These are phyloP conservation scores for Agriopis leucophaearia DNA, from an alignment of 2,888 invertebrate genomes.

Conservation along the genomic window DNA sequence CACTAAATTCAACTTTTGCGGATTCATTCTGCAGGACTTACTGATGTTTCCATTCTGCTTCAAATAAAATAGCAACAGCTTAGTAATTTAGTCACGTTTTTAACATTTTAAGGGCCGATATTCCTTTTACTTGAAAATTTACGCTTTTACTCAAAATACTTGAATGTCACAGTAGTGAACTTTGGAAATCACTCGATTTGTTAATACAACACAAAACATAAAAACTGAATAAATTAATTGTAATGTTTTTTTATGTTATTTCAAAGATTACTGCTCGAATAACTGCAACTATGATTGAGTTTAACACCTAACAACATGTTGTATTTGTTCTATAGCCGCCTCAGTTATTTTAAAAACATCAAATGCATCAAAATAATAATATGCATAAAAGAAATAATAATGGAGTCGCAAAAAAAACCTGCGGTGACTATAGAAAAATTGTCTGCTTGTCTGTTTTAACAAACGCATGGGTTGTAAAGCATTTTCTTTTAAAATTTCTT, in stretches of 20 bases:
- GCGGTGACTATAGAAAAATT: conserved; percentile 4
- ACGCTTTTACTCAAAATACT: conserved; percentile 15
- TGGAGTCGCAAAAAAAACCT: neutral
- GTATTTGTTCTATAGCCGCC: conserved; percentile 5
- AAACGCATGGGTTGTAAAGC: conserved; percentile 8
- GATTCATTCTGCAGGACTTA: conserved; percentile 4
- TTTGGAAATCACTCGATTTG: neutral
- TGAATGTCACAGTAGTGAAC: neutral
- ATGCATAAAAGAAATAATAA: neutral
- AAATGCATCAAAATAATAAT: neutral
- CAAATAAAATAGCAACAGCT: conserved; percentile 3
- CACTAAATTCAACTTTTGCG: conserved; percentile 8
- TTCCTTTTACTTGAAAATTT: conserved; percentile 21
- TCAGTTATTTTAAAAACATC: conserved; percentile 4
- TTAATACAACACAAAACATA: too few relatives aligned
- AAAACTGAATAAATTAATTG: neutral
- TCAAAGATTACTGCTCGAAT: neutral
- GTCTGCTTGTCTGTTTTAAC: neutral
- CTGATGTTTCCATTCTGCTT: conserved; percentile 3
- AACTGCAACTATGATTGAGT: too few relatives aligned
- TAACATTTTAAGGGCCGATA: neutral
- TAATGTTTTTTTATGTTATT: neutral
- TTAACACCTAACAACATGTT: conserved; percentile 6
- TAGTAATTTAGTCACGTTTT: neutral
- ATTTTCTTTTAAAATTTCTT: neutral